phyloP scores from a whole-genome alignment of 2,888 invertebrate species.

The Ophioninae sp. region DNA sequence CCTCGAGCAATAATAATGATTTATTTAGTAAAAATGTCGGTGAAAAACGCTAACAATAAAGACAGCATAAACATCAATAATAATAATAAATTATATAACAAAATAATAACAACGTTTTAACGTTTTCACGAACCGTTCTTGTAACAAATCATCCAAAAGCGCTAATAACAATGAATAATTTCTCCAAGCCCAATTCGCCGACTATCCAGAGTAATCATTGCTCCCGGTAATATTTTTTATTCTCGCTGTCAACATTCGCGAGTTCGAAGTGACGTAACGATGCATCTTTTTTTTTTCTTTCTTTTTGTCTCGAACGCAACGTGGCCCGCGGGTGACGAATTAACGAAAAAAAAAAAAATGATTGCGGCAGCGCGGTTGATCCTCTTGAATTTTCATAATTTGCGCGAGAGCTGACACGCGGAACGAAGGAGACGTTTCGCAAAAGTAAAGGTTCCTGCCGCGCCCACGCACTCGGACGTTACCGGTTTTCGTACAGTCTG shows the following conservation, averaged over 20 bases:
- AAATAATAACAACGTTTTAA: not conserved
- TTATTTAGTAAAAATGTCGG: no score
- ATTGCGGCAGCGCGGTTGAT: not conserved
- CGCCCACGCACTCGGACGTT: conserved; percentile 43
- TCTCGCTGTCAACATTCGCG: not conserved
- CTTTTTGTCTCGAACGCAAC: not conserved
- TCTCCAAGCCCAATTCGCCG: not conserved
- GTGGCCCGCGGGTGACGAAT: not conserved
- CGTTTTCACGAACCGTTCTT: no score
- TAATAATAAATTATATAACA: not conserved
- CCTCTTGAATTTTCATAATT: conserved; percentile 4
- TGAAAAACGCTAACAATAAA: no score
- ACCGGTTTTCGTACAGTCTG: conserved; percentile 49
- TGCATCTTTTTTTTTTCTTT: not conserved
- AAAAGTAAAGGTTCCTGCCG: conserved; percentile 35
- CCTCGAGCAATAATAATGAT: no score
- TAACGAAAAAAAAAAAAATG: not conserved
- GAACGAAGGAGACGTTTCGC: conserved; percentile 1
- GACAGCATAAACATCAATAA: not conserved
- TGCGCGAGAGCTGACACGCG: not conserved
- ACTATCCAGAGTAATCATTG: not conserved
- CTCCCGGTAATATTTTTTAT: not conserved
- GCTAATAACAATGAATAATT: not conserved
- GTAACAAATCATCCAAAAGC: not conserved
- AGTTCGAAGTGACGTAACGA: not conserved